Base-by-base conservation (phyloP, 2,797 vertebrate genomes). In the Iguana delicatissima region DNA sequence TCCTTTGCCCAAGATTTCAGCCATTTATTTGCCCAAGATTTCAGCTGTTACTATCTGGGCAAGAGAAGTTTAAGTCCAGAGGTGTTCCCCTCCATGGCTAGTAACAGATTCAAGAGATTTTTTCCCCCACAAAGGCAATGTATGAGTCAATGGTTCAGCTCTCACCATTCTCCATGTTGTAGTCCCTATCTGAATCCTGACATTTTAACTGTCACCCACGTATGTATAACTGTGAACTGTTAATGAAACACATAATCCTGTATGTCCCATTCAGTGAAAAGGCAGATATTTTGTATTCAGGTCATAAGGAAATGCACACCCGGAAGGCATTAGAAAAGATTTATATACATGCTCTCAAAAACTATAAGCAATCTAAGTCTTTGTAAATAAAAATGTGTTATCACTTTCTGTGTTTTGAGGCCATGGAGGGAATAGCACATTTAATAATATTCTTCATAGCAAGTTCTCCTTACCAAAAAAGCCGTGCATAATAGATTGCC, bases 401-500 rank as follows among this genome's bases (percentile, higher is more conserved):
- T 90, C 88, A 93, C 89, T 91, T 57, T 72, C 67, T 94, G 42
- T 92, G 88, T 96, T 96, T 93, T 94, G 93, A 93, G 85, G 89
- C 46, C 89, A 84, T 50, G 0, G 0, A 92, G 42, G 24, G n/a
- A 93, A 94, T 92, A 93, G 38, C 84, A 90, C 93, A 46, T 93
- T 96, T 96, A 85, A 89, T 94, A 89, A 81, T 91, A 95, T 96
- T 95, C 91, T 84, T 95, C 87, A 88, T 93, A 93, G 94, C 92
- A 95, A 92, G 93, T 93, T 96, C 86, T 93, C 94, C 94, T 94
- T 94, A 94, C 87, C 91, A 90, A 94, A 96, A 90, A 76, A 89
- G 84, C 88, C 93, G 80, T 84, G 67, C 90, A 88, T 94, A 93
- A 96, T 94, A 94, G 95, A 94, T 94, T 94, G 92, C 94, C 95